Base-by-base conservation (phyloP, 2,797 vertebrate genomes). In the Schizothorax lantsangensis region DNA sequence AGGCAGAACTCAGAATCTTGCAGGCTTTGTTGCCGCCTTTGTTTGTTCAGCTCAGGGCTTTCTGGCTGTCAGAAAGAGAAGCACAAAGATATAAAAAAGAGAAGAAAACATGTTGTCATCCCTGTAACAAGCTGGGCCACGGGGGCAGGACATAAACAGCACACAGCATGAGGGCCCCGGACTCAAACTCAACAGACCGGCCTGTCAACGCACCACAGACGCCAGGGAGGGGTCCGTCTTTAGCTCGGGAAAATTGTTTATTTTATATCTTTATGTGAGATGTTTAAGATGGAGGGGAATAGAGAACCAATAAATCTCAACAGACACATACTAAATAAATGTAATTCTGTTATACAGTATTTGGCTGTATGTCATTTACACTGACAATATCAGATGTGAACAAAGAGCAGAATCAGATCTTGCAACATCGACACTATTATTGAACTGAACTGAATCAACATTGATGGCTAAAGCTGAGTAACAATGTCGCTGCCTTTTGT, bases 1-100 rank as follows among this genome's bases (percentile, higher is more conserved):
- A 84, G 89, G 33, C 89, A 91, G 90, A 94, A 92, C 89, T 91
- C 89, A 91, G 91, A 92, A 72, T 43, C 45, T 92, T 92, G 92
- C 91, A 91, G 91, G 92, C 93, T 92, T 91, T 83, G 57, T 91
- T 91, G 91, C 91, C 88, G 89, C 90, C 87, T 91, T 88, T 94
- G 93, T 95, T 95, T 95, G 93, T 95, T 95, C 94, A 93, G 93
- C 94, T 95, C 85, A 86, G 88, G 92, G 93, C 92, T 93, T 90
- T 91, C 91, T 92, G 92, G 90, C 93, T 94, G 93, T 94, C 94
- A 94, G 91, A 69, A 89, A 87, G 64, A 92, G 90, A 89, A 87
- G 91, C 91, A 91, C 92, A 93, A 93, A 91, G 91, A 91, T 91
- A 95, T 93, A 94, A 92, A 94, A 94, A 95, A 95, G 92, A 0